Conservation (phyloP, 1,140 invertebrate genomes). For the Triops longicaudatus region DNA sequence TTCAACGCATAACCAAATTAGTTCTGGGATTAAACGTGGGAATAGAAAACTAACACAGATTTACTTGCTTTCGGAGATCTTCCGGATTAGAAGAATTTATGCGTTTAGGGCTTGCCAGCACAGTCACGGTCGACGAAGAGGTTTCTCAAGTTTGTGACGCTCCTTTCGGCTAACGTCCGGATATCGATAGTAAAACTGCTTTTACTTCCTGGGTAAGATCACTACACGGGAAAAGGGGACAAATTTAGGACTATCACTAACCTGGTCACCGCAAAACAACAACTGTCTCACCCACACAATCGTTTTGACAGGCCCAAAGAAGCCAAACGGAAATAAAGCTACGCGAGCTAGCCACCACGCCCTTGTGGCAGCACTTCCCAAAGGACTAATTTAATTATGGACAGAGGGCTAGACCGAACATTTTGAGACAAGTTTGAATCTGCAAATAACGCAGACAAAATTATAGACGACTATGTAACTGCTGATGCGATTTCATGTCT, state of each 20-base stretch:
- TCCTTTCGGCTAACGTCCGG: neutral
- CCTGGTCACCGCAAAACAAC: neutral
- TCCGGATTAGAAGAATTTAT: neutral
- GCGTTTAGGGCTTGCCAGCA: neutral
- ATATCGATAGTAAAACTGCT: neutral
- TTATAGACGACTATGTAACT: no score
- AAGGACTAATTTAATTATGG: neutral
- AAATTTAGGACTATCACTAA: neutral
- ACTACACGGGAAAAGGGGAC: neutral
- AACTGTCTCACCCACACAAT: neutral
- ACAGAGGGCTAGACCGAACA: neutral
- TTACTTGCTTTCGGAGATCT: neutral
- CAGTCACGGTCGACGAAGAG: neutral
- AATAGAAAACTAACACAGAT: no score
- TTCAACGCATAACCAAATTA: no score
- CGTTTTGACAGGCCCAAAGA: neutral
- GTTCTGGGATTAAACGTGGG: no score
- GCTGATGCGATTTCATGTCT: no score
- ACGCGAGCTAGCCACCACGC: neutral
- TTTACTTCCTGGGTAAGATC: neutral
- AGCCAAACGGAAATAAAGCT: conserved; percentile 15
- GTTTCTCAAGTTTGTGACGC: neutral
- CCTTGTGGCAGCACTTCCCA: neutral
- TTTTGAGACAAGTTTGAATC: no score
- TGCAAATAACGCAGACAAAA: no score